Conservation (phyloP, 1,140 invertebrate species). For the Temnothorax nylanderi region DNA sequence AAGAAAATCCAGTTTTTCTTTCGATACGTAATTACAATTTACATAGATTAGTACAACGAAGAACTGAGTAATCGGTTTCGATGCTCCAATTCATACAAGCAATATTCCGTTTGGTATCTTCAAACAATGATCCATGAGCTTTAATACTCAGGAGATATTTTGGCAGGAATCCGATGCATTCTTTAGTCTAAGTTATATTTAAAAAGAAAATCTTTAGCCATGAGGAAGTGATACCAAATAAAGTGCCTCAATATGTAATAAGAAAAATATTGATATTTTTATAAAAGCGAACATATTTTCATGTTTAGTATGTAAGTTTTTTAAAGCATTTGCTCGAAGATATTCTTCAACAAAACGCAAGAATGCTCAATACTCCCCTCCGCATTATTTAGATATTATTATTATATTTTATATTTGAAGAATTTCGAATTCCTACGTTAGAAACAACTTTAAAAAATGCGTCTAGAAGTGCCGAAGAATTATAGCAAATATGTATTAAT, state of each 20-base stretch:
- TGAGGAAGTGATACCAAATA: slow-evolving; percentile 74
- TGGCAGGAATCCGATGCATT: slow-evolving; percentile 51
- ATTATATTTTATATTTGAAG: slow-evolving; percentile 36
- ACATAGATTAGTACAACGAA: not conserved
- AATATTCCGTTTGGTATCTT: slow-evolving; percentile 22
- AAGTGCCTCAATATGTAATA: slow-evolving; percentile 61
- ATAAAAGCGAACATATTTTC: slow-evolving; percentile 59
- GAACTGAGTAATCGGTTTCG: not conserved
- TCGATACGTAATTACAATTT: not conserved
- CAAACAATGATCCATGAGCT: slow-evolving; percentile 41
- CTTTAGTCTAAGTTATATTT: slow-evolving; percentile 61
- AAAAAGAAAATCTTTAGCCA: slow-evolving; percentile 39
- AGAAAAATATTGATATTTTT: slow-evolving; percentile 65
- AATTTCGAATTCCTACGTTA: slow-evolving; percentile 4
- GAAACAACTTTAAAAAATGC: slow-evolving; percentile 31
- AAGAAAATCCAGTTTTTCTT: not conserved
- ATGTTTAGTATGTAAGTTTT: slow-evolving; percentile 50
- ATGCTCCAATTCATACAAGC: not conserved
- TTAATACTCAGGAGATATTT: slow-evolving; percentile 73
- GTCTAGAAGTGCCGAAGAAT: slow-evolving; percentile 13
- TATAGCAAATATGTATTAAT: slow-evolving; percentile 61
- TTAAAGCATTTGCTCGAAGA: slow-evolving; percentile 35
- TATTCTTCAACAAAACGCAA: slow-evolving; percentile 46
- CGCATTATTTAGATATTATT: not conserved
- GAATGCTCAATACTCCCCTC: slow-evolving; percentile 63